These are phyloP conservation scores for Micropterix aruncella DNA, from an alignment of 2,888 invertebrate genomes.

Conservation along the genomic window DNA sequence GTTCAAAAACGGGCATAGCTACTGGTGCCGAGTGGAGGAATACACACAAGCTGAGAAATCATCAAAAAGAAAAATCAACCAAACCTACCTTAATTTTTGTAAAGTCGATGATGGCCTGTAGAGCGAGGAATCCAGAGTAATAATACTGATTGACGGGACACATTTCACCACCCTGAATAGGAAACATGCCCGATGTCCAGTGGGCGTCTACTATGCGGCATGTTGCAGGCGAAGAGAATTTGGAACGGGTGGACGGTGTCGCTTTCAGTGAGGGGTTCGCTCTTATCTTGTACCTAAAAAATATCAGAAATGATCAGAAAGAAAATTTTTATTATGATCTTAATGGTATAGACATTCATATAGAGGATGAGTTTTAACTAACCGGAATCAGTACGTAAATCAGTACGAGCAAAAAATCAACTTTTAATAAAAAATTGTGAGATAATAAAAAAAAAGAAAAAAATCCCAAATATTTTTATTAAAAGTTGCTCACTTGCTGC, in stretches of 20 bases:
- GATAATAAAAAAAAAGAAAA: too few relatives aligned
- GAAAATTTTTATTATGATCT: constrained; percentile 1
- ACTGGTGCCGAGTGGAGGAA: too few relatives aligned
- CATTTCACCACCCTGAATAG: constrained; percentile 52
- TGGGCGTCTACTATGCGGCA: constrained; percentile 48
- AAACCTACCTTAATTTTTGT: constrained; percentile 55
- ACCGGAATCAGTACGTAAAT: too few relatives aligned
- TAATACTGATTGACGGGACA: constrained; percentile 67
- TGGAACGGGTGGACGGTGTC: constrained; percentile 49
- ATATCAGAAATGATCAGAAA: constrained; percentile 1
- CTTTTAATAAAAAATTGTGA: too few relatives aligned
- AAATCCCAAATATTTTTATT: too few relatives aligned
- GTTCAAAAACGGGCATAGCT: too few relatives aligned
- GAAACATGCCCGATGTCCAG: constrained; percentile 49
- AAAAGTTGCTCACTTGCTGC: too few relatives aligned
- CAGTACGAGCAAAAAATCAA: too few relatives aligned
- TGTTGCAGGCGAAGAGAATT: constrained; percentile 51
- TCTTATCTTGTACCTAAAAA: constrained; percentile 53
- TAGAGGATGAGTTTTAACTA: constrained; percentile 1
- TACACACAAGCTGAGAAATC: too few relatives aligned
- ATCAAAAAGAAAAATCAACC: too few relatives aligned
- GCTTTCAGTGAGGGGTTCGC: constrained; percentile 53
- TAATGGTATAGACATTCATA: neutral
- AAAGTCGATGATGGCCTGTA: constrained; percentile 57
- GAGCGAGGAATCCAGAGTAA: constrained; percentile 58